Base-by-base conservation (phyloP, 2,888 invertebrate genomes). In the Cecidostiba fungosa region DNA sequence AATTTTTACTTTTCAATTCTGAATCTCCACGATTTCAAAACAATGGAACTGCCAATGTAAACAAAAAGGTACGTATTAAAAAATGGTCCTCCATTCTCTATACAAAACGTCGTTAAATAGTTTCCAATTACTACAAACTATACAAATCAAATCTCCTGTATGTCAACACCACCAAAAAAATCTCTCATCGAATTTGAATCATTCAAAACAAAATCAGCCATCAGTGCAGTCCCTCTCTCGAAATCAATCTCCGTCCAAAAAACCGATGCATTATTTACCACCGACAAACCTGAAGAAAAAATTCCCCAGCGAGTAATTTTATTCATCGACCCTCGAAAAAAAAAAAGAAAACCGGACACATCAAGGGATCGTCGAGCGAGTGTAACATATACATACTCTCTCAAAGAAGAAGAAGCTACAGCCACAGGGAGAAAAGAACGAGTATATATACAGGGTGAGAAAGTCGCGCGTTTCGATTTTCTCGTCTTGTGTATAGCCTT, bases 391-490 rank as follows among this genome's bases (percentile, higher is more conserved):
- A 19, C 3, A 16, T 19, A 19, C 3, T 50, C 50, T 50, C 19
- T 3, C 16, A 16, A 19, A 19, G 50, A 50, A 50, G 50, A 50
- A 50, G 19, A 50, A 50, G 19, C 16, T 19, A 19, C 16, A 50
- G 50, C 50, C 50, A 19, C 50, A 50, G 50, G n/a, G n/a, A 50
- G 50, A 19, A 50, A 19, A 50, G 50, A 50, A 19, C 3, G 16
- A 50, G 50, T 50, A 19, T 19, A 1, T 4, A 19, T 14, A 19
- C 1, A 59, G 54, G 54, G 23, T 59, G 54, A 59, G 54, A 59
- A 59, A n/a, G 54, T 59, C 54, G 54, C 54, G 50, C 50, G 50
- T 50, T 50, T 50, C 69, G 69, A 69, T 69, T 73, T 73, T 73
- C 43, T 26, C 43, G 23, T 73, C 23, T 26, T 47, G n/a, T 50